Conservation (phyloP, 2,888 invertebrate species). For the Melanchra persicariae region DNA sequence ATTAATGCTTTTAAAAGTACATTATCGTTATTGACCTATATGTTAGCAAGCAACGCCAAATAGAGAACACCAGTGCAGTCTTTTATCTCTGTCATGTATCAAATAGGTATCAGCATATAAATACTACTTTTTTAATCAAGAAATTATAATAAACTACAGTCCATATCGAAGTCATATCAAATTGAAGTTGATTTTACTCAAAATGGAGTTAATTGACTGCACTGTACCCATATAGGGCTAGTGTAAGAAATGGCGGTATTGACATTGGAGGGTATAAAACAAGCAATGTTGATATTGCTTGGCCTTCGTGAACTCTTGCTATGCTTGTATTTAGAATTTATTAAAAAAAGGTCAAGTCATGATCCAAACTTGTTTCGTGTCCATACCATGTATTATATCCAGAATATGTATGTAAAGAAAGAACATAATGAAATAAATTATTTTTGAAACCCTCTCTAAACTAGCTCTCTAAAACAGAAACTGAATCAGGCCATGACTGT, state of each 20-base stretch:
- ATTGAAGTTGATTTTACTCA: slow-evolving; percentile 41
- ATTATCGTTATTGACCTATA: slow-evolving; percentile 33
- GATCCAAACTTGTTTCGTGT: slow-evolving; percentile 4
- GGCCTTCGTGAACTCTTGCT: slow-evolving; percentile 11
- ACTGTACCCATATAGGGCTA: slow-evolving; percentile 35
- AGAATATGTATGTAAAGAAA: slow-evolving; percentile 1
- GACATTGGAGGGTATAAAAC: slow-evolving; percentile 32
- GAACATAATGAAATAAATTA: background rate
- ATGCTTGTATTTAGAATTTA: slow-evolving; percentile 33
- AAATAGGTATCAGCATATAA: slow-evolving; percentile 10
- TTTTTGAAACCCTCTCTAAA: slow-evolving; percentile 31
- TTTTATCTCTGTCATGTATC: slow-evolving; percentile 16
- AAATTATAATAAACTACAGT: slow-evolving; percentile 30
- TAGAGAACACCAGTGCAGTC: slow-evolving; percentile 43
- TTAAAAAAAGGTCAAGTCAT: slow-evolving; percentile 17
- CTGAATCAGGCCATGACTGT: slow-evolving; percentile 23
- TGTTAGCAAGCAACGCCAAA: slow-evolving; percentile 42
- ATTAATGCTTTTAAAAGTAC: slow-evolving; percentile 46
- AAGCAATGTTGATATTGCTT: slow-evolving; percentile 23
- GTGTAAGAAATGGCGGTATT: slow-evolving; percentile 22
- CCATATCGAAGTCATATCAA: slow-evolving; percentile 60
- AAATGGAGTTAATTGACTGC: slow-evolving; percentile 50
- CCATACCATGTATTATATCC: slow-evolving; percentile 24
- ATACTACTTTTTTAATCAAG: slow-evolving; percentile 12
- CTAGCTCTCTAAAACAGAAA: slow-evolving; percentile 49